Evolutionary conservation across 2,113 vertebrate genomes (phyloP).

Genomic region (Copsychus sechellarum): DNA sequence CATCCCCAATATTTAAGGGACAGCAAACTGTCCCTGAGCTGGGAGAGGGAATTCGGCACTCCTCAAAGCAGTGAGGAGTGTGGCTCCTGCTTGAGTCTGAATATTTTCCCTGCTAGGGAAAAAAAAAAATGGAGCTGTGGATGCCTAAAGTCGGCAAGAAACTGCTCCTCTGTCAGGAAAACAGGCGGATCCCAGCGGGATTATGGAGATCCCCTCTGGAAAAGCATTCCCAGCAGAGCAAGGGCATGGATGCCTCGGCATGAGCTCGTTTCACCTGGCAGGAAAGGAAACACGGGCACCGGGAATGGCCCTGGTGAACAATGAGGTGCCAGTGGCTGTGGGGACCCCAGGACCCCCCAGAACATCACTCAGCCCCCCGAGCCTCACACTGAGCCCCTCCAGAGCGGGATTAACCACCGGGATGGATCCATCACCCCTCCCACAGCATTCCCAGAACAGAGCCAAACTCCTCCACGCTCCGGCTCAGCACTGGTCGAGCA

Average conservation of each 20-base stretch:
- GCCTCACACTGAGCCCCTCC: not conserved
- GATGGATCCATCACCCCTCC: not conserved
- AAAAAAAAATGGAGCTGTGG: fast-evolving
- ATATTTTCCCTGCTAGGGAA: not conserved
- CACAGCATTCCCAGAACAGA: not conserved
- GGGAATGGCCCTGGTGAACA: not conserved
- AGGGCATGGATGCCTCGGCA: fast-evolving
- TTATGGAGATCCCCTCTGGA: not conserved
- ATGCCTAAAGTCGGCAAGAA: not conserved
- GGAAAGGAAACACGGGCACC: not conserved
- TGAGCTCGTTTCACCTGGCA: fast-evolving
- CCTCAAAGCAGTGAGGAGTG: fast-evolving
- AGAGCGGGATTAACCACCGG: fast-evolving
- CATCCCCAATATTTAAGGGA: fast-evolving
- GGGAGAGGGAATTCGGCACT: not conserved
- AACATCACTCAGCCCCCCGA: not conserved
- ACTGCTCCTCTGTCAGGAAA: not conserved
- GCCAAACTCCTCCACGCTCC: fast-evolving
- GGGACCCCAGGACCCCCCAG: not conserved
- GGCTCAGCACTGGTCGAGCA: not conserved
- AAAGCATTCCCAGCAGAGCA: not conserved
- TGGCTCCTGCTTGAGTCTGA: not conserved
- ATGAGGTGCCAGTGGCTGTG: fast-evolving
- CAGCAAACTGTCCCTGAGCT: not conserved
- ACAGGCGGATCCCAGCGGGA: fast-evolving